Evolutionary conservation across 1,140 invertebrate genomes (phyloP).

Genomic region (Onthophagus taurus): DNA sequence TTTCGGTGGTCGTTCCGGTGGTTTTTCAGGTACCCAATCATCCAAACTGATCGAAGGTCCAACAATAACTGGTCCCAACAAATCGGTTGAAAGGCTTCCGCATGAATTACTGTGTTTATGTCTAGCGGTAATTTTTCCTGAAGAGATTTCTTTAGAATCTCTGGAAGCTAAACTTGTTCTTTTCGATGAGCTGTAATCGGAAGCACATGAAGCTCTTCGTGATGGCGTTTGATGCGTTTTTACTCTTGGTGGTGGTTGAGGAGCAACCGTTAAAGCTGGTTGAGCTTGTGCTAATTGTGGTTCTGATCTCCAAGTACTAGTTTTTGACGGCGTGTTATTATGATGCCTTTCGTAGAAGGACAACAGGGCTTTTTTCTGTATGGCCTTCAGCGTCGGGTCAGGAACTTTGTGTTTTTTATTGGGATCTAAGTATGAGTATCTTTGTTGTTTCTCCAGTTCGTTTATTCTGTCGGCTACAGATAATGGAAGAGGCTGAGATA

Average conservation of each 20-base stretch:
- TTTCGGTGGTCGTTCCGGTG: conserved; percentile 58
- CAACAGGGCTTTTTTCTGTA: conserved; percentile 77
- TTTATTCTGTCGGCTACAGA: conserved; percentile 68
- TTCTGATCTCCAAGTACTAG: conserved; percentile 50
- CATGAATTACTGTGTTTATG: conserved; percentile 53
- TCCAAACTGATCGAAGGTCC: conserved; percentile 56
- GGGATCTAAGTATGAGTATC: conserved; percentile 63
- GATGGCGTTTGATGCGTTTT: conserved; percentile 44
- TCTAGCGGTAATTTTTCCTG: conserved; percentile 33
- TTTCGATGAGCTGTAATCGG: conserved; percentile 51
- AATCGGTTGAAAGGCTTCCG: conserved; percentile 49
- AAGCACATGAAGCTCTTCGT: conserved; percentile 56
- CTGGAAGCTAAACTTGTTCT: conserved; percentile 31
- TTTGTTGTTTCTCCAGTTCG: conserved; percentile 57
- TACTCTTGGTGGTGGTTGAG: conserved; percentile 47
- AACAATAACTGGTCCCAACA: conserved; percentile 52
- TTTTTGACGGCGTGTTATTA: conserved; percentile 29
- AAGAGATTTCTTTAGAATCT: conserved; percentile 25
- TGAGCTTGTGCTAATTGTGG: conserved; percentile 44
- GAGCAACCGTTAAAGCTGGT: conserved; percentile 22
- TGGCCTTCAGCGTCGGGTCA: conserved; percentile 71
- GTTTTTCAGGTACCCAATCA: conserved; percentile 60
- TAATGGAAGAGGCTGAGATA: conserved; percentile 38
- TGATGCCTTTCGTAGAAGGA: conserved; percentile 74
- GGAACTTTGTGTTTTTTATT: conserved; percentile 65